Conservation (phyloP, 2,888 invertebrate species). For the Callyntrura sp. region DNA sequence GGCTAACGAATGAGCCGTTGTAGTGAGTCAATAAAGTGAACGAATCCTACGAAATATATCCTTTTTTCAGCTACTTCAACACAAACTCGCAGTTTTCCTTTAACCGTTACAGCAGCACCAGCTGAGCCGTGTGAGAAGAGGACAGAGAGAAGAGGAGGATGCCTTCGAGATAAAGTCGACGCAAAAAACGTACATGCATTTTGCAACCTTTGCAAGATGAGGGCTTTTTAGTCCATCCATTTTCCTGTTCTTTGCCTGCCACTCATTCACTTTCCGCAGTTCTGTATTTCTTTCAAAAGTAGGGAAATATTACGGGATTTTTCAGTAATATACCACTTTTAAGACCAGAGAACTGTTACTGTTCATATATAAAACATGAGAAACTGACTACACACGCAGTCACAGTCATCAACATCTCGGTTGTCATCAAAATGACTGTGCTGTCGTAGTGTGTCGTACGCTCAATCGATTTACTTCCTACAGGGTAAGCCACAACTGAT, state of each 20-base stretch:
- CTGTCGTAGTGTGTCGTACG: no score
- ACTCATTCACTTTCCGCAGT: background rate
- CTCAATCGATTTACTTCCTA: constrained; percentile 42
- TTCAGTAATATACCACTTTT: constrained; percentile 22
- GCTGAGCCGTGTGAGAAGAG: constrained; percentile 35
- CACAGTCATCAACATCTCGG: background rate
- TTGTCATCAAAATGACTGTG: constrained; percentile 23
- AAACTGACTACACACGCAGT: background rate
- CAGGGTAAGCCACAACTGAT: background rate
- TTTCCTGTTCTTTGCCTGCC: background rate
- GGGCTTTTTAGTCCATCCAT: constrained; percentile 33
- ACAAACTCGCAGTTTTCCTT: background rate
- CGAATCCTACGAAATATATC: constrained; percentile 29
- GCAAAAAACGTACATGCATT: constrained; percentile 28
- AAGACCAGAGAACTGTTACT: no score
- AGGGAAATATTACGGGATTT: background rate
- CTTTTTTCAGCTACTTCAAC: constrained; percentile 30
- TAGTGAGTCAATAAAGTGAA: constrained; percentile 27
- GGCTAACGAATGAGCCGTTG: constrained; percentile 38
- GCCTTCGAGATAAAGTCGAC: constrained; percentile 32
- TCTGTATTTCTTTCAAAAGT: background rate
- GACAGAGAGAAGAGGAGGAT: constrained; percentile 18
- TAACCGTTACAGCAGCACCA: constrained; percentile 32
- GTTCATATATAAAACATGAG: background rate
- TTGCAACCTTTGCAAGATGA: constrained; percentile 48